Percentiles rank a stretch among this genome's conserved stretches.
Evolutionary conservation across 1,140 invertebrate genomes (phyloP).

Genomic region (Drosophila leontia): DNA sequence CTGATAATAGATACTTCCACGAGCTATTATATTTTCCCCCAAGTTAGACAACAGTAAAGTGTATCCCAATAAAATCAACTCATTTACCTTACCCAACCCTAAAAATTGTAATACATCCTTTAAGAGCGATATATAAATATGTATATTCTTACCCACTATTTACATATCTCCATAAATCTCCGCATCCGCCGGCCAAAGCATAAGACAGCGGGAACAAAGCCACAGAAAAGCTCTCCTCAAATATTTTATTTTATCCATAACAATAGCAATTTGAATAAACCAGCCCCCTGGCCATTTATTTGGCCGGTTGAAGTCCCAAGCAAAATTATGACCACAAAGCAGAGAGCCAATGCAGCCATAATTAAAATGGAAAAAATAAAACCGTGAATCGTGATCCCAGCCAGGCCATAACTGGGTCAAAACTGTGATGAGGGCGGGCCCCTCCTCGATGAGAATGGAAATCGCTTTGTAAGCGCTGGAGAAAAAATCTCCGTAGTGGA

Average conservation of each 20-base stretch:
- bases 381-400: constrained; percentile 63
- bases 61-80: neutral
- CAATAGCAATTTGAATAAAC: constrained; percentile 57
- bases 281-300: constrained; percentile 59
- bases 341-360: constrained; percentile 61
- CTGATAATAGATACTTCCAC: too few species aligned
- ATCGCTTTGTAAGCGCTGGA: constrained; percentile 15
- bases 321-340: constrained; percentile 42
- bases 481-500: constrained; percentile 19
- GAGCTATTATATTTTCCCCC: neutral
- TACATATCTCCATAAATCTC: constrained; percentile 31
- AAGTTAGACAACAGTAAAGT: neutral
- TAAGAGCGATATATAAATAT: neutral
- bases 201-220: constrained; percentile 14
- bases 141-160: constrained; percentile 1
- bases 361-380: constrained; percentile 63
- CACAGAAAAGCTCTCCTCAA: constrained; percentile 32
- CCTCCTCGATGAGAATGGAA: constrained; percentile 54
- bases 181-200: constrained; percentile 7
- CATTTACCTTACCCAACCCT: neutral
- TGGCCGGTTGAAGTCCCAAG: constrained; percentile 30
- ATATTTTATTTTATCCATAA: constrained; percentile 58
- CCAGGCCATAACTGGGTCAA: constrained; percentile 62
- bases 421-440: constrained; percentile 53
- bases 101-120: constrained; percentile 7